A percentile compares a stretch with the other conserved stretches of the same genome.
phyloP scores from a whole-genome alignment of 92 coral and sea anemone genomes.

The Siderastrea siderea region DNA sequence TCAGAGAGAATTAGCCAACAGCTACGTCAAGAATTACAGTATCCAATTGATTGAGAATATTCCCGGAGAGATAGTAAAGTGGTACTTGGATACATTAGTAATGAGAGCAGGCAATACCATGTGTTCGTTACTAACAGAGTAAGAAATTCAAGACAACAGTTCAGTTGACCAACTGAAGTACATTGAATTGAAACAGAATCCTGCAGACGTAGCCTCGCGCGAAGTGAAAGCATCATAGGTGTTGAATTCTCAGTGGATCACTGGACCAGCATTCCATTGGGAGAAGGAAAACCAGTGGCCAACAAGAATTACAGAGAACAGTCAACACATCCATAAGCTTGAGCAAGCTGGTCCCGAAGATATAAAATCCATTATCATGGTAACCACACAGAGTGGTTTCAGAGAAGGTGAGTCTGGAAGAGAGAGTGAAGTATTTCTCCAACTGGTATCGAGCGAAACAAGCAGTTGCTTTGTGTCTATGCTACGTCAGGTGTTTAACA shows the following conservation, averaged over 20 bases:
- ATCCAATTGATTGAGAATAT: conserved; percentile 11
- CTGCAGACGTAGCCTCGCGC: conserved; percentile 66
- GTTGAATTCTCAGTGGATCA: no score
- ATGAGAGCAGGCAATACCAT: no score
- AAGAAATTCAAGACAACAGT: conserved; percentile 46
- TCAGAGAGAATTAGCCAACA: no score
- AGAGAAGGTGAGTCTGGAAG: conserved; percentile 32
- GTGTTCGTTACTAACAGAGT: no score
- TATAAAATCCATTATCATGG: no score
- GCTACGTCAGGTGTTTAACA: conserved; percentile 12
- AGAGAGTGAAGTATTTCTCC: conserved; percentile 53
- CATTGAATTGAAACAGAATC: conserved; percentile 46
- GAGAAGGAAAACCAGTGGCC: no score
- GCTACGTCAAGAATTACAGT: background rate
- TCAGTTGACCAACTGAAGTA: conserved; percentile 33
- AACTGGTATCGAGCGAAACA: conserved; percentile 59
- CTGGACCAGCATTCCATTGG: no score
- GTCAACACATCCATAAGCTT: no score
- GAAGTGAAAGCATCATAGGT: conserved; percentile 44
- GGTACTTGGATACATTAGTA: no score
- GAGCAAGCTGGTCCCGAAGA: no score
- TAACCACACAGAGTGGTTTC: conserved; percentile 12
- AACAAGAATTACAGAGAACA: no score
- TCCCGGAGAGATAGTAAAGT: conserved; percentile 68
- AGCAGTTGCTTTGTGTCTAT: conserved; percentile 38